Evolutionary conservation across 2,113 vertebrate species (phyloP).

Genomic region (Leptobrachium ailaonicum): DNA sequence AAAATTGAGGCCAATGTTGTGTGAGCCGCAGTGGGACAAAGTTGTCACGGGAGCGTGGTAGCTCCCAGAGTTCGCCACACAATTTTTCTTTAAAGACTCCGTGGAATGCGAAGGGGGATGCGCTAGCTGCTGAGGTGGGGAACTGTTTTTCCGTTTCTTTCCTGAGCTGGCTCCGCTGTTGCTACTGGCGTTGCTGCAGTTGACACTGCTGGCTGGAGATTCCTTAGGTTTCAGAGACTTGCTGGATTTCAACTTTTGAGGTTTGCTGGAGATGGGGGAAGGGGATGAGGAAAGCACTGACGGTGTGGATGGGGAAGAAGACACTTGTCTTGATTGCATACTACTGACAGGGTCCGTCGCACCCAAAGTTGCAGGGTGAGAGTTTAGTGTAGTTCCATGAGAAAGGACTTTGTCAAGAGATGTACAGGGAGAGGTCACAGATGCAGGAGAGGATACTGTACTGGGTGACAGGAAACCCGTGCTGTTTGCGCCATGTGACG

Average conservation of each 20-base stretch:
- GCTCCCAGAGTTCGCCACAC: conserved; percentile 82
- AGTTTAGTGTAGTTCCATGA: conserved; percentile 92
- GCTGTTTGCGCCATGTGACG: conserved; percentile 71
- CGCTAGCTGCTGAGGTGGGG: conserved; percentile 69
- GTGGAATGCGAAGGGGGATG: conserved; percentile 79
- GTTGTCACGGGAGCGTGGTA: conserved; percentile 75
- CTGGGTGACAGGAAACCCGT: conserved; percentile 80
- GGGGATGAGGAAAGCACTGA: conserved; percentile 88
- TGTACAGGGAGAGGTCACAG: conserved; percentile 75
- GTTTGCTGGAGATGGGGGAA: conserved; percentile 85
- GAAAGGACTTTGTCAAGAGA: conserved; percentile 84
- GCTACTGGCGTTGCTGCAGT: conserved; percentile 75
- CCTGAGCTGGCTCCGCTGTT: conserved; percentile 80
- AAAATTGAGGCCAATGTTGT: conserved; percentile 83
- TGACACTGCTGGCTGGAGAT: conserved; percentile 72
- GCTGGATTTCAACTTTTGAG: conserved; percentile 87
- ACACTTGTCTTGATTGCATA: conserved; percentile 91
- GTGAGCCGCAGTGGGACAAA: conserved; percentile 74
- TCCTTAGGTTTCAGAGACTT: conserved; percentile 87
- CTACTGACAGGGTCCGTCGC: conserved; percentile 84
- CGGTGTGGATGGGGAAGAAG: conserved; percentile 92
- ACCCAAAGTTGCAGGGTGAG: conserved; percentile 79
- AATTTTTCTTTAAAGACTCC: conserved; percentile 93
- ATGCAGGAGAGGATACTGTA: conserved; percentile 68
- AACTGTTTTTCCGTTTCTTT: conserved; percentile 93